A percentile compares a stretch with the other conserved stretches of the same genome.
Conservation (phyloP, 2,888 invertebrate genomes). For the Cosmorhoe ocellata region DNA sequence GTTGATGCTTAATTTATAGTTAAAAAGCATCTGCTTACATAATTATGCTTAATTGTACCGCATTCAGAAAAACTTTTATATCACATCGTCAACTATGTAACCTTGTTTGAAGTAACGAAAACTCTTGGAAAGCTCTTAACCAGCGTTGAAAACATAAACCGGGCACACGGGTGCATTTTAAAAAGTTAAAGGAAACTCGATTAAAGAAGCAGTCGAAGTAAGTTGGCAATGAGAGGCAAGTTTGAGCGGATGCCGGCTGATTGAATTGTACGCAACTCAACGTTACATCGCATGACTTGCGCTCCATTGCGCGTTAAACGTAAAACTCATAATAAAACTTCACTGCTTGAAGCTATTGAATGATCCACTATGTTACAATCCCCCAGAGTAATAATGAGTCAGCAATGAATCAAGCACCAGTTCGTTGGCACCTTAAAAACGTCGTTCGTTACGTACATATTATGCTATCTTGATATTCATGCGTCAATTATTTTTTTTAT, state of each 20-base stretch:
- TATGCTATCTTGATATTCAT: too few relatives aligned
- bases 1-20: too few relatives aligned
- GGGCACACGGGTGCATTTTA: constrained; percentile 71
- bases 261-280: constrained; percentile 57
- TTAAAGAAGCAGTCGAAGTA: constrained; percentile 68
- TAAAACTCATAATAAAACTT: constrained; percentile 25
- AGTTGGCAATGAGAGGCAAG: constrained; percentile 60
- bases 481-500: too few relatives aligned
- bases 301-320: constrained; percentile 34
- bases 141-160: constrained; percentile 70
- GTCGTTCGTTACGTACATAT: too few relatives aligned
- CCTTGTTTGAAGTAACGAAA: constrained; percentile 63
- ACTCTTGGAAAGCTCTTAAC: constrained; percentile 70
- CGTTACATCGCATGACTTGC: constrained; percentile 28
- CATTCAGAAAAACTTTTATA: constrained; percentile 38
- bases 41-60: constrained; percentile 18
- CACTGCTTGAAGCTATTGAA: constrained; percentile 18
- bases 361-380: constrained; percentile 13
- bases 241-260: constrained; percentile 53
- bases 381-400: constrained; percentile 3
- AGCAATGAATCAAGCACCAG: neutral
- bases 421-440: too few relatives aligned
- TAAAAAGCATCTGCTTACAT: constrained; percentile 10
- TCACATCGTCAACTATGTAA: constrained; percentile 52
- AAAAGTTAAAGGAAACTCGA: constrained; percentile 73